Evolutionary conservation across 23 tunicate genomes (phyloP), one percentile per base, ranked within the genome.

Genomic region (Phallusia fumigata): DNA sequence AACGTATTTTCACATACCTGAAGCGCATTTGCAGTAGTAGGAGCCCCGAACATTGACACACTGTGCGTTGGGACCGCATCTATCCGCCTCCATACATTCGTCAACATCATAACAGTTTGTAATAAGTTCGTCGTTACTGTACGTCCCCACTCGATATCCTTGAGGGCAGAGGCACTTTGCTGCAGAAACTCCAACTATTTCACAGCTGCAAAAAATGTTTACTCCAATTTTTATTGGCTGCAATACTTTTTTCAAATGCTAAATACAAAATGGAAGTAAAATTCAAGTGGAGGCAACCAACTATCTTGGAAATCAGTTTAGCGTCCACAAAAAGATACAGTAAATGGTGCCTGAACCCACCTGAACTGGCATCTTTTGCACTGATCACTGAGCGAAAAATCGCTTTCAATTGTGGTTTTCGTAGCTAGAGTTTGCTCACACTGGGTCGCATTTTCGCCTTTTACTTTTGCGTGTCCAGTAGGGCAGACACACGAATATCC

Each of bases 401-500:
- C 75, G 12, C 53, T 34, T 0, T 65, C 40, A 11, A 91, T 30
- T 35, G 22, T 77, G 6, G 31, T 33, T 26, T 30, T 18, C 16
- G 28, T 16, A 24, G 26, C 69, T 58, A 16, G 31, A n/a, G 85
- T 33, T 31, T 34, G 65, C 33, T n/a, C 77, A 53, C 96, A 91
- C 15, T 79, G 73, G 40, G 84, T 83, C 33, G 32, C 18, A 18
- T 77, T 65, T n/a, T 31, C 84, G 28, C 36, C 34, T 21, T 18
- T 5, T 52, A 69, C 26, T 8, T 52, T 69, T 36, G 45, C 40
- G 50, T 92, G 88, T 18, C 87, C 86, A 32, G 78, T 76, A 21
- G 97, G 97, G 80, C 97, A 92, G 22, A 45, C 65, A 47, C 97
- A 92, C 13, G 64, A 31, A 35, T 73, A 87, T 16, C 88, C 83